These are phyloP conservation scores for Pseudomugil gertrudae DNA, from an alignment of 2,797 vertebrate genomes.

Conservation along the genomic window DNA sequence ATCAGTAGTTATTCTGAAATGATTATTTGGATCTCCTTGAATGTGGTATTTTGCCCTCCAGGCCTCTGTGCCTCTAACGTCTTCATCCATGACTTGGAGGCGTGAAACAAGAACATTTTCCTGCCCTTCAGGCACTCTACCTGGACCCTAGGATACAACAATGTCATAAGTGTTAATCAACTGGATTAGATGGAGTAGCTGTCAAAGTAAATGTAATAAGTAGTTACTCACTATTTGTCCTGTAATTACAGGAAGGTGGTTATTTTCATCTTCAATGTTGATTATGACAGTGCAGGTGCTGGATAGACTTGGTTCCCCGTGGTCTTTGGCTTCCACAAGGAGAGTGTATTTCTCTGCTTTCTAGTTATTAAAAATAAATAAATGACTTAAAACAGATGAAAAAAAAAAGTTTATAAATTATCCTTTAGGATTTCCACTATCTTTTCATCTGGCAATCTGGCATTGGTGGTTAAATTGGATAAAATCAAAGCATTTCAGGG, in stretches of 20 bases:
- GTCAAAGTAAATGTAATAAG: neutral
- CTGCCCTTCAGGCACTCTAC: constrained; percentile 68
- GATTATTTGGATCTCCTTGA: constrained; percentile 56
- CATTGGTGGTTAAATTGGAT: too few relatives aligned
- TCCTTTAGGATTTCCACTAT: neutral
- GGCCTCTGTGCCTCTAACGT: constrained; percentile 57
- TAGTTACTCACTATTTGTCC: constrained; percentile 59
- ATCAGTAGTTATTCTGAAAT: constrained; percentile 75
- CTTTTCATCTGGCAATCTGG: too few relatives aligned
- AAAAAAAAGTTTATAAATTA: neutral
- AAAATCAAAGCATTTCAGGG: too few relatives aligned
- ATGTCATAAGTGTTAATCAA: neutral
- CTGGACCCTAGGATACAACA: constrained; percentile 43
- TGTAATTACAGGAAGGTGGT: constrained; percentile 65
- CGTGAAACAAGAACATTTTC: constrained; percentile 59
- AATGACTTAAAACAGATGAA: too few relatives aligned
- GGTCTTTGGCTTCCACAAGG: constrained; percentile 77
- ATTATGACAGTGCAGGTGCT: constrained; percentile 71
- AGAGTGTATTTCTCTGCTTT: constrained; percentile 72
- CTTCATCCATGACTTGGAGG: constrained; percentile 70
- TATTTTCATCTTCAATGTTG: constrained; percentile 74
- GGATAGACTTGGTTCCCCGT: constrained; percentile 53
- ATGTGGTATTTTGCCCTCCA: constrained; percentile 76
- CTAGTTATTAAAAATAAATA: constrained; percentile 43
- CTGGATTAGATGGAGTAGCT: neutral